Conservation (phyloP, 2,113 vertebrate genomes). For the Ctenomys sociabilis region DNA sequence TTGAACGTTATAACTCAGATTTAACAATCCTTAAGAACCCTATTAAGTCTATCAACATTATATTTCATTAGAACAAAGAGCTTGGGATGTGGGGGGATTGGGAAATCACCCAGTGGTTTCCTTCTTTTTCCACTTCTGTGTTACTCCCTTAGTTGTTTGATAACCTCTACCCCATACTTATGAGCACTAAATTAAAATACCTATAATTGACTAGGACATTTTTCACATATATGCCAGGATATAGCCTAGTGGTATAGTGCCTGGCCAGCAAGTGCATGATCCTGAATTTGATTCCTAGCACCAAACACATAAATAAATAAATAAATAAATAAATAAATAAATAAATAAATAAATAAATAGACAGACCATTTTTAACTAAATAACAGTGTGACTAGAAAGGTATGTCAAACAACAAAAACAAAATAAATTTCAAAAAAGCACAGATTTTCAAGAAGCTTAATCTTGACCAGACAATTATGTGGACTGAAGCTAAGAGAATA, state of each 20-base stretch:
- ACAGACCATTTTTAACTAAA: neutral
- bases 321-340: too few relatives aligned
- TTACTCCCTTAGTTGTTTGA: neutral
- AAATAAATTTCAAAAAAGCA: neutral
- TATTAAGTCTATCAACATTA: too few relatives aligned
- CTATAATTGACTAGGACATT: neutral
- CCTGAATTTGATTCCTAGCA: too few relatives aligned
- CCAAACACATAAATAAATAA: too few relatives aligned
- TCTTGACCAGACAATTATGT: neutral
- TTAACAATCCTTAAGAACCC: too few relatives aligned
- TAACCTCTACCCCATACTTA: neutral
- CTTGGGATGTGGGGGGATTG: neutral
- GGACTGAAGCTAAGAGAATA: neutral
- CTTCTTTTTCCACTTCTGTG: neutral
- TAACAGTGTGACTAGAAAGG: neutral
- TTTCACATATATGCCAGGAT: too few relatives aligned
- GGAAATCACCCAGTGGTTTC: neutral
- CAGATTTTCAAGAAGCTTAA: neutral
- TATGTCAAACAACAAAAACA: neutral
- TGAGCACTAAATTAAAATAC: neutral
- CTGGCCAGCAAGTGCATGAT: too few relatives aligned
- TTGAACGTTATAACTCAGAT: too few relatives aligned
- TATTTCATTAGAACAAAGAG: neutral
- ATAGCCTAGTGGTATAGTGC: too few relatives aligned
- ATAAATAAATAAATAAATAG: too few relatives aligned